Conservation (phyloP, 2,113 vertebrate genomes). For the Morone chrysops region DNA sequence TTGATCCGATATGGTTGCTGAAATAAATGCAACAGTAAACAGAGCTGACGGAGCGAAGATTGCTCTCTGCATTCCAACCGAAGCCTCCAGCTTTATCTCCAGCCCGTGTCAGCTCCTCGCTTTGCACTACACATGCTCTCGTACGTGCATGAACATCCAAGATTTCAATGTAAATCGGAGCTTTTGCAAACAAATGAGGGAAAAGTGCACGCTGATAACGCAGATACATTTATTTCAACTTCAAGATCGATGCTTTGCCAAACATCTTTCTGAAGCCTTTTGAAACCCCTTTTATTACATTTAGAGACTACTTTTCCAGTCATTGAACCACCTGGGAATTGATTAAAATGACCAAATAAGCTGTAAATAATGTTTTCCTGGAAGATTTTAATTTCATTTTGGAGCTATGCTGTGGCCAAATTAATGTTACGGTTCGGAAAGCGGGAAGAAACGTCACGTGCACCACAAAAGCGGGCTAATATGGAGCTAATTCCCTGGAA, state of each 20-base stretch:
- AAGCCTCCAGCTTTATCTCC: conserved; percentile 46
- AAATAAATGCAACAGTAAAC: conserved; percentile 65
- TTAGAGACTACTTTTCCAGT: too few species aligned
- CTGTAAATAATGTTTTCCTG: too few species aligned
- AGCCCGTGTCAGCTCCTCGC: conserved; percentile 14
- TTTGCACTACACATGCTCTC: conserved; percentile 9
- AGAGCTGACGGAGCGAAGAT: conserved; percentile 47
- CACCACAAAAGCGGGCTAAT: too few species aligned
- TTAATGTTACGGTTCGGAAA: too few species aligned
- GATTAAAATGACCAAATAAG: too few species aligned
- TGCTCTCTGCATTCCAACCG: conserved; percentile 44
- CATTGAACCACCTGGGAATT: too few species aligned
- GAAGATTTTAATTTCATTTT: too few species aligned
- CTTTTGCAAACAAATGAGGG: not conserved
- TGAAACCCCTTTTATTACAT: not conserved
- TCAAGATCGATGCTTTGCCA: not conserved
- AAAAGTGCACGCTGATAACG: not conserved
- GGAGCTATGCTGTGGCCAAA: too few species aligned
- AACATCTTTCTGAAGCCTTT: not conserved
- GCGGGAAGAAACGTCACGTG: too few species aligned
- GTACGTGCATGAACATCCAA: not conserved
- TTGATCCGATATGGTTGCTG: conserved; percentile 45
- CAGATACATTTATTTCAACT: not conserved
- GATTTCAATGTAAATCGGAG: not conserved
- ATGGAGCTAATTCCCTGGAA: too few species aligned